These are phyloP conservation scores for Ridgeia piscesae DNA, from an alignment of 1,140 invertebrate species.

Conservation along the genomic window DNA sequence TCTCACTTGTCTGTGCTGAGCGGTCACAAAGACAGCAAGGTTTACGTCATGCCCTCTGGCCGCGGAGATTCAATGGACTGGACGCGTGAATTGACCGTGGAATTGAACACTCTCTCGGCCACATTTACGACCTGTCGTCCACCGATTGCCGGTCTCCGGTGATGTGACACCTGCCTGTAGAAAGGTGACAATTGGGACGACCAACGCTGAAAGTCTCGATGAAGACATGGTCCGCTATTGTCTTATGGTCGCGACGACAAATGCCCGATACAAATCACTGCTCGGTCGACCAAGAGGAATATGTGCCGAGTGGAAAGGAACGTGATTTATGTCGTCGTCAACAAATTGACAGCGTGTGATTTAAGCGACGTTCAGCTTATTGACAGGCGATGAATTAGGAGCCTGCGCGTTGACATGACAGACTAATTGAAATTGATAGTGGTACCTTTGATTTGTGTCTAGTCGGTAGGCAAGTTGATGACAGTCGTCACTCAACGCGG, in stretches of 20 bases:
- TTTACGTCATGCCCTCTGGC: neutral
- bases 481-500: neutral
- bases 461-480: neutral
- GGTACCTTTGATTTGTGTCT: neutral
- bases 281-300: neutral
- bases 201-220: neutral
- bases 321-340: neutral
- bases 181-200: neutral
- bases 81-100: neutral
- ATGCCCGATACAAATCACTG: neutral
- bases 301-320: neutral
- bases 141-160: neutral
- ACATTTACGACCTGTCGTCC: neutral
- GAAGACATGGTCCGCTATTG: neutral
- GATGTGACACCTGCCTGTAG: neutral
- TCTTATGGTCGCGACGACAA: neutral
- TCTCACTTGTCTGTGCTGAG: neutral
- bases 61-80: neutral
- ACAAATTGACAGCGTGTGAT: neutral
- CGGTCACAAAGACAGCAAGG: neutral
- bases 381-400: neutral
- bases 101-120: neutral
- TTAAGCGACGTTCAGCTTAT: neutral
- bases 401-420: neutral
- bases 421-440: conserved; percentile 2